Evolutionary conservation across 35 echinoderm and acorn worm species (phyloP), one percentile per base, ranked within the genome.

Genomic region (Lytechinus pictus): DNA sequence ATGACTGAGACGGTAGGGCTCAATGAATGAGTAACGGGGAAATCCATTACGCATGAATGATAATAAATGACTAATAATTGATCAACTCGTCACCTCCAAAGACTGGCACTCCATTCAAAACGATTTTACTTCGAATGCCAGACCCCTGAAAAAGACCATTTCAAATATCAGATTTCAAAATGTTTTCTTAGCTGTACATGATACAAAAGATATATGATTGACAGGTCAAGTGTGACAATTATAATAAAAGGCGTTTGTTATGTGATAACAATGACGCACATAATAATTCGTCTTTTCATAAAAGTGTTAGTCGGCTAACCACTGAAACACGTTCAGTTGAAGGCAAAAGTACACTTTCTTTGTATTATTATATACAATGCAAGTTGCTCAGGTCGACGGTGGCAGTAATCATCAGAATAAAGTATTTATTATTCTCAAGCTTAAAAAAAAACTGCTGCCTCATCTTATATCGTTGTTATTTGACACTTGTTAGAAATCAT

Each of bases 321-420:
- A 79, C 66, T 24, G 66, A 16, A 24, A n/a, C 66, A 79, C 19
- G 66, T 79, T 79, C 66, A 79, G 6, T 24, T 79, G 66, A 7
- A 79, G 66, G 66, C 66, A 79, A 79, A 79, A 79, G 66, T 79
- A 79, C 66, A 79, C 66, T 79, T 79, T 79, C 66, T 79, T 79
- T 79, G 66, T 79, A 58, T 58, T 58, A 8, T 79, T n/a, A 79
- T 79, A 79, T 16, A 19, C n/a, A 8, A 58, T 11, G 2, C 56
- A 14, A 79, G 12, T 79, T 79, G 5, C 8, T 79, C 66, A n/a
- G 19, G 66, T 79, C 19, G 6, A 79, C 56, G 1, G 2, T 44
- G 8, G n/a, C 66, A 79, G 66, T 24, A 16, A 79, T 24, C 66
- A 79, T 79, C 16, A 79, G 4, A 79, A 19, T 24, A 44, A 44